Conservation (phyloP, 2,797 vertebrate genomes). For the Arrhamphus sclerolepis region DNA sequence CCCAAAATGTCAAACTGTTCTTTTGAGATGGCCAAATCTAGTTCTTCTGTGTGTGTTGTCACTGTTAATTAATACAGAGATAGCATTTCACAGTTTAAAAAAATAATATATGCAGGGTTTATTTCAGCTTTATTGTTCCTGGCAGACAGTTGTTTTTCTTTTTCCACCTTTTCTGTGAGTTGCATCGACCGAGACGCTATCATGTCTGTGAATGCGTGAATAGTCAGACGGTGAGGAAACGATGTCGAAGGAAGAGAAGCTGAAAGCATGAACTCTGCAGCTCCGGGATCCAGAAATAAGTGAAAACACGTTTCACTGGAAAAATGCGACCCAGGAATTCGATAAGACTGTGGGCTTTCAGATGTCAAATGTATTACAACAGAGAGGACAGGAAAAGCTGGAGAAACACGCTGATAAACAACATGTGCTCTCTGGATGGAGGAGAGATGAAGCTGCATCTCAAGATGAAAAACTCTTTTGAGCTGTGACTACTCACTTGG, state of each 20-base stretch:
- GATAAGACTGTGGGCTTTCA: conserved; percentile 50
- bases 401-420: conserved; percentile 51
- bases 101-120: background rate
- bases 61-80: conserved; percentile 11
- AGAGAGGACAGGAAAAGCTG: conserved; percentile 32
- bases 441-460: conserved; percentile 25
- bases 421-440: conserved; percentile 28
- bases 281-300: conserved; percentile 56
- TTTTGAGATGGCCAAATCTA: conserved; percentile 37
- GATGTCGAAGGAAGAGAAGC: conserved; percentile 17
- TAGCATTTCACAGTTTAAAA: conserved; percentile 14
- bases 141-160: conserved; percentile 19
- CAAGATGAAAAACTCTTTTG: conserved; percentile 28
- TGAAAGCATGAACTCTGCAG: conserved; percentile 41
- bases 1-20: conserved; percentile 12
- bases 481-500: conserved; percentile 46
- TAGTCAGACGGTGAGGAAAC: conserved; percentile 20
- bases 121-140: conserved; percentile 4
- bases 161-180: background rate
- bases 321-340: conserved; percentile 58
- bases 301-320: conserved; percentile 70
- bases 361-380: conserved; percentile 51
- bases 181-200: conserved; percentile 18
- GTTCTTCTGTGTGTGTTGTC: background rate
- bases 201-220: conserved; percentile 27